Base-by-base conservation (phyloP, 2,113 vertebrate species). In the Centropus unirufus region DNA sequence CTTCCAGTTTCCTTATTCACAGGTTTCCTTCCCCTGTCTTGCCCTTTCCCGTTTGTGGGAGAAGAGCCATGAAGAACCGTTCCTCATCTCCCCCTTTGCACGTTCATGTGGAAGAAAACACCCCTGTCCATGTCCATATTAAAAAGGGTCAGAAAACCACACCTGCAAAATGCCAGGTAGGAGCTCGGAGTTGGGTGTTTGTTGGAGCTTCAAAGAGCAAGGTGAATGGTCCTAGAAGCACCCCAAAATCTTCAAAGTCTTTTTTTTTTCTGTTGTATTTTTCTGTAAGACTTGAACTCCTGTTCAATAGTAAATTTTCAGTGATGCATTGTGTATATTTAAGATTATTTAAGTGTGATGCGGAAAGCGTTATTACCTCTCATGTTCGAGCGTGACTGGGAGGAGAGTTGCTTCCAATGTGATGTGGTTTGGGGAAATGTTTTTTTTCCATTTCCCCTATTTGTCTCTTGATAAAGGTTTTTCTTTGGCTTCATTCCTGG, bases 41-140 rank as follows among this genome's bases (percentile, higher is more conserved):
- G 77, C 85, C 97, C 95, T 92, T 89, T 96, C 77, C 68, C 6
- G 2, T 92, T 87, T 95, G 93, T 89, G 97, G 98, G 98, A 98
- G 97, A 97, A 98, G 97, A 98, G 94, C 94, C 72, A 99, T 98
- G 98, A 99, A 98, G 97, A 98, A 97, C 83, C 97, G 98, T 39
- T 98, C 98, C 51, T 97, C 97, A 81, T 99, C 99, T 70, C 99
- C 99, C 95, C 99, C 98, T 11, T 97, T 99, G 95, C 99, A 99
- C 66, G 98, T 99, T 95, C 99, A 99, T 21, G 98, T 99, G 94
- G 98, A 98, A 93, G 98, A 99, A 67, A 98, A 96, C 94, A 99
- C 98, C 54, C 99, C 99, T 36, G 98, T 99, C 87, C 99, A 99
- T 54, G 99, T 99, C 77, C 98, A 99, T 89, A 98, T 99, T 95